phyloP scores from a whole-genome alignment of 1,140 invertebrate species.

The Mizuhopecten yessoensis region DNA sequence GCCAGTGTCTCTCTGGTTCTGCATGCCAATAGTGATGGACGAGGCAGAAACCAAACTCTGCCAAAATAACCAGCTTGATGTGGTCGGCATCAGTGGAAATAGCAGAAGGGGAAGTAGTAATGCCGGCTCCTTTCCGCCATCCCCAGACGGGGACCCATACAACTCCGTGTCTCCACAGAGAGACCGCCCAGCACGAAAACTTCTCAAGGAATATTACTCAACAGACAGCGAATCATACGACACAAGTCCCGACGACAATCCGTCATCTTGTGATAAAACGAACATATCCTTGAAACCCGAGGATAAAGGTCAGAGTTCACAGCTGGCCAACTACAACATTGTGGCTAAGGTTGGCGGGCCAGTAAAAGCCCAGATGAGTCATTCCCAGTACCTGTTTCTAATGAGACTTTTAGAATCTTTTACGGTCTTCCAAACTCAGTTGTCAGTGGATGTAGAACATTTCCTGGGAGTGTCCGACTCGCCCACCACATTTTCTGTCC shows the following conservation, averaged over 20 bases:
- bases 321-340: constrained; percentile 71
- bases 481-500: constrained; percentile 83
- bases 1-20: constrained; percentile 92
- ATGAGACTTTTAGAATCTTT: constrained; percentile 92
- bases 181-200: constrained; percentile 53
- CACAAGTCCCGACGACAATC: neutral
- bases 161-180: constrained; percentile 46
- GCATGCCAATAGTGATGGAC: constrained; percentile 41
- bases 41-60: neutral
- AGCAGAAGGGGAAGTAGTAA: constrained; percentile 39
- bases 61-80: constrained; percentile 50
- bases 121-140: neutral
- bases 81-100: constrained; percentile 13
- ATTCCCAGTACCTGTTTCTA: constrained; percentile 96
- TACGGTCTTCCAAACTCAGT: constrained; percentile 85
- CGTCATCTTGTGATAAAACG: neutral
- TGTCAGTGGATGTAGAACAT: constrained; percentile 90
- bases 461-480: constrained; percentile 81
- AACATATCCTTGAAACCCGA: constrained; percentile 41
- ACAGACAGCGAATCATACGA: constrained; percentile 54
- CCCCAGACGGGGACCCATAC: neutral
- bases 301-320: constrained; percentile 64
- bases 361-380: constrained; percentile 86
- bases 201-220: constrained; percentile 68
- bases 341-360: constrained; percentile 75